Conservation (phyloP, 2,113 vertebrate species). For the Brachypodius melanocephalos region DNA sequence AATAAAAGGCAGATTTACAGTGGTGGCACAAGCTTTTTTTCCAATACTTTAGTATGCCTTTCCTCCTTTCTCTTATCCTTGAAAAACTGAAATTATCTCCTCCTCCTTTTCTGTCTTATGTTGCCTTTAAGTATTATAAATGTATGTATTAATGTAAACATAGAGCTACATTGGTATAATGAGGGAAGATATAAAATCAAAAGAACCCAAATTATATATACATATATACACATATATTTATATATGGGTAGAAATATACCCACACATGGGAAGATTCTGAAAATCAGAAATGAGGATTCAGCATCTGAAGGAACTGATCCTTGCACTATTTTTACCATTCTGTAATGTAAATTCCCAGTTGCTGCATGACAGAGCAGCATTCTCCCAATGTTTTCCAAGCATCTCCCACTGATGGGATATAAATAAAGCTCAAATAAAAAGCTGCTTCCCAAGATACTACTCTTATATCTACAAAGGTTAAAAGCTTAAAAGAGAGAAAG, state of each 20-base stretch:
- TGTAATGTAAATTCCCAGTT: conserved; percentile 46
- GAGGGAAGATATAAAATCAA: not conserved
- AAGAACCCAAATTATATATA: not conserved
- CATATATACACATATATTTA: not conserved
- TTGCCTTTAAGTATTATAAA: conserved; percentile 17
- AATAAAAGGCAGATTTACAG: not conserved
- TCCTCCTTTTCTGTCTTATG: conserved; percentile 7
- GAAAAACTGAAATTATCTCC: not conserved
- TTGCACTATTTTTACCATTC: conserved; percentile 39
- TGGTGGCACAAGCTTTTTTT: not conserved
- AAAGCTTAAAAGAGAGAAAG: conserved; percentile 41
- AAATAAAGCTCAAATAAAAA: conserved; percentile 62
- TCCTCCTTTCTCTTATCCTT: not conserved
- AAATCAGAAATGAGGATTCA: conserved; percentile 41
- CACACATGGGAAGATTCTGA: not conserved
- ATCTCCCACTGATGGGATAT: conserved; percentile 51
- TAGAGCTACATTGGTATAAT: not conserved
- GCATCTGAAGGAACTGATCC: conserved; percentile 39
- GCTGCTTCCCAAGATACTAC: conserved; percentile 45
- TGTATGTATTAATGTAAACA: not conserved
- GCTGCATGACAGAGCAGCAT: conserved; percentile 49
- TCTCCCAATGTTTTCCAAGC: conserved; percentile 33
- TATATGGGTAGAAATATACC: not conserved
- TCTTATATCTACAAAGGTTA: conserved; percentile 48
- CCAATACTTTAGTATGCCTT: not conserved